phyloP scores from a whole-genome alignment of 2,888 invertebrate species.

The Troilus luridus region DNA sequence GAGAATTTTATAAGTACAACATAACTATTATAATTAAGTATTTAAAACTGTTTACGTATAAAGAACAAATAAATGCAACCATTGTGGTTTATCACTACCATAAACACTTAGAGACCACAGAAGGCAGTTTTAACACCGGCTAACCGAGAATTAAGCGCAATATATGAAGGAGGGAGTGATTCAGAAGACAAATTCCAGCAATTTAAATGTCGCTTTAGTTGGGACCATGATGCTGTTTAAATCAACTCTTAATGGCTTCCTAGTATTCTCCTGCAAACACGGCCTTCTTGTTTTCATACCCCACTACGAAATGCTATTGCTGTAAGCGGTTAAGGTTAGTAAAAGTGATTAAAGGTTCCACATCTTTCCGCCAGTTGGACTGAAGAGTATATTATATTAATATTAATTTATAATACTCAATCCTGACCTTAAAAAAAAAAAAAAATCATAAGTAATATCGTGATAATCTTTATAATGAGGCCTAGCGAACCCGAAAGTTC shows the following conservation, averaged over 20 bases:
- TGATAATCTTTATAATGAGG: too few species aligned
- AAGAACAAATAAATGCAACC: not conserved
- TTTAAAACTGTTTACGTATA: not conserved
- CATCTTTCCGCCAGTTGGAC: not conserved
- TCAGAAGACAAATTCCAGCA: constrained; percentile 19
- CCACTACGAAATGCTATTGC: not conserved
- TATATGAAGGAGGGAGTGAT: constrained; percentile 7
- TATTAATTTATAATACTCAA: not conserved
- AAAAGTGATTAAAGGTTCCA: not conserved
- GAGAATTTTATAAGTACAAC: too few species aligned
- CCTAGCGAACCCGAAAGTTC: too few species aligned
- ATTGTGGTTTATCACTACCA: not conserved
- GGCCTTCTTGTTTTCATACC: constrained; percentile 55
- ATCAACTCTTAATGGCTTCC: constrained; percentile 17
- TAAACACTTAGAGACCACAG: not conserved
- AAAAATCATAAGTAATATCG: too few species aligned
- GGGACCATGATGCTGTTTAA: not conserved
- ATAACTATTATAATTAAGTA: not conserved
- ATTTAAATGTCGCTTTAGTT: constrained; percentile 38
- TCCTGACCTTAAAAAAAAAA: too few species aligned
- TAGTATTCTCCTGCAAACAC: not conserved
- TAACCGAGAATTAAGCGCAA: not conserved
- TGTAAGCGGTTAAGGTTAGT: not conserved
- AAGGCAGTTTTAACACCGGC: not conserved
- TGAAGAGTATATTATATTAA: not conserved